Evolutionary conservation across 2,888 invertebrate genomes (phyloP), one percentile per base, ranked within the genome.

Genomic region (Tetranychus truncatus): DNA sequence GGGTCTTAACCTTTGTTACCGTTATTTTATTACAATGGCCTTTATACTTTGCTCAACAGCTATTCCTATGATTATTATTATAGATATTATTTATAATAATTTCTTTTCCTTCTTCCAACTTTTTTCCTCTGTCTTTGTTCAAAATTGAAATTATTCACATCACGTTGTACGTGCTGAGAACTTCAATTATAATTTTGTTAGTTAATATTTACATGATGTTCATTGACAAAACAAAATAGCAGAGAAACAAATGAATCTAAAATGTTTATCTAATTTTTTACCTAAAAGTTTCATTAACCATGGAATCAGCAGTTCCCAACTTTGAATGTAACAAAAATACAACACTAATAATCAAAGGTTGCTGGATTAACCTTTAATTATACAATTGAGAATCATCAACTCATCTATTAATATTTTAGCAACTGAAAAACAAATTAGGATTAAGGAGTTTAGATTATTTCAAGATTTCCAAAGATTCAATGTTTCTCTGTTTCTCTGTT

Each of bases 151-250:
- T 55, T 55, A 55, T 55, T 55, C 55, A 55, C 15, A 55, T 55
- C 55, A 55, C 55, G 55, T 55, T 55, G 55, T 55, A 55, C 55
- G 55, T 55, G 55, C 55, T 55, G 55, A 55, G 55, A 55, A 55
- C 15, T 9, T 55, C 55, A 9, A 55, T 15, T 55, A 15, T 55
- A 15, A 15, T 55, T 55, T 55, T 55, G 15, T 9, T 15, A 55
- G 11, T 55, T 55, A 15, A 15, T 55, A 15, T 55, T 55, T 55
- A 7, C 15, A 55, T 34, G 24, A 1, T 34, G 4, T 34, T 34
- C 34, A 34, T 34, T 34, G 34, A 34, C 34, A 34, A 34, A 34
- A 34, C 34, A 34, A 5, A 34, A 34, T 34, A 34, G 34, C 4
- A 34, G 34, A 34, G 34, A 34, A 34, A 34, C 3, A 34, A n/a